A percentile compares a stretch with the other conserved stretches of the same genome.
These are phyloP conservation scores for Pygmarrhopalites habei DNA, from an alignment of 1,140 invertebrate species.

Conservation along the genomic window DNA sequence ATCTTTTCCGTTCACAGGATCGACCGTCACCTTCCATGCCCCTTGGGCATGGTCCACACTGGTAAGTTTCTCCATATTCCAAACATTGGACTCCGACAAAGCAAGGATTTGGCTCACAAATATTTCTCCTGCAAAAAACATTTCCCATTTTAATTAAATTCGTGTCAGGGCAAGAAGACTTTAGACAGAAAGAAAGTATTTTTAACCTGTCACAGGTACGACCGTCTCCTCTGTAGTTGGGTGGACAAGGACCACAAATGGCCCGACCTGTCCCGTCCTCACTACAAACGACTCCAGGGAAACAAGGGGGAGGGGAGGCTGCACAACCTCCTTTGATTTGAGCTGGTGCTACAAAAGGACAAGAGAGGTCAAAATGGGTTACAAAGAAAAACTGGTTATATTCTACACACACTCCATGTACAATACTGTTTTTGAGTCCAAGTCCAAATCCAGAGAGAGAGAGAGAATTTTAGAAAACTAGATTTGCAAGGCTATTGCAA, in stretches of 20 bases:
- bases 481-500: too few species aligned
- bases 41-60: background rate
- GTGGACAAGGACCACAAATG: slow-evolving; percentile 61
- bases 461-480: too few species aligned
- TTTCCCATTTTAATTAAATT: background rate
- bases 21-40: background rate
- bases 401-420: background rate
- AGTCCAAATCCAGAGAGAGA: too few species aligned
- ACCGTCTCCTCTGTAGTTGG: slow-evolving; percentile 71
- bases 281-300: background rate
- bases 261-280: background rate
- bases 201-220: background rate
- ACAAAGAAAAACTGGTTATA: background rate
- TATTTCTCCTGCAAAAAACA: background rate
- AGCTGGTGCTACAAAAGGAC: background rate
- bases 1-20: background rate
- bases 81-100: background rate
- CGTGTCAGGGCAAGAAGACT: background rate
- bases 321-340: background rate
- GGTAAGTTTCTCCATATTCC: background rate
- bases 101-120: slow-evolving; percentile 10
- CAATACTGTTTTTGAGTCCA: too few species aligned
- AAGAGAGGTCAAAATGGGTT: background rate
- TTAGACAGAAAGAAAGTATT: background rate
- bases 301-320: background rate